Evolutionary conservation across 2,113 vertebrate genomes (phyloP), one percentile per base, ranked within the genome.

Genomic region (Silurus asotus): DNA sequence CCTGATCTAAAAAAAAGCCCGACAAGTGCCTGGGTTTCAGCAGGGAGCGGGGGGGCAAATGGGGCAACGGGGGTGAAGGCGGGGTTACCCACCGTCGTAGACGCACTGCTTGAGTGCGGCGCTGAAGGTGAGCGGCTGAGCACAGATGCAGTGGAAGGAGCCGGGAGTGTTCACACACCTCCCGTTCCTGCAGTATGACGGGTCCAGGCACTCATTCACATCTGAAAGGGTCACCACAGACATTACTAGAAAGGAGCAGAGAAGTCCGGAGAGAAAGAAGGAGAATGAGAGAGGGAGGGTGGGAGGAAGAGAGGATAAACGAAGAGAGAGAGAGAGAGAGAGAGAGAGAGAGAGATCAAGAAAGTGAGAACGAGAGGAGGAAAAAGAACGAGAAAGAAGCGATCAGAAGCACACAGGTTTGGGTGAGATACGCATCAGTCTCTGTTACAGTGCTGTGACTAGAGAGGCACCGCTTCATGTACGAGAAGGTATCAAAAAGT

Each of bases 161-260:
- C 96, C 97, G 59, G 94, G 95, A 84, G 96, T 95, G 94, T 97
- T 97, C 92, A 97, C 93, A 93, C 96, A 97, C 93, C 94, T 95
- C 90, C 96, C 96, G 86, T 95, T 96, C 92, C 94, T 96, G 95
- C 96, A 97, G 93, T 96, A 95, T 81, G 94, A 94, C 69, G 95
- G 94, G 91, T 97, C 97, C 93, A 96, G 95, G 93, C 97, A 97
- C 92, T 97, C 96, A 90, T 97, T 96, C 93, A 97, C 94, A 93
- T 97, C 96, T 96, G 92, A 89, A 95, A 95, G 93, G 93, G 92
- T 93, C 94, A 94, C 93, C 93, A 94, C 92, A 95, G 92, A 94
- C 92, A 95, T 90, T 90, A 90, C 89, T 90, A 87, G 87, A 90
- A 84, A 78, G 70, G 87, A 82, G 86, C 84, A 78, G 84, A 58